These are phyloP conservation scores for Notamacropus eugenii DNA, from an alignment of 2,797 vertebrate species.

Conservation along the genomic window DNA sequence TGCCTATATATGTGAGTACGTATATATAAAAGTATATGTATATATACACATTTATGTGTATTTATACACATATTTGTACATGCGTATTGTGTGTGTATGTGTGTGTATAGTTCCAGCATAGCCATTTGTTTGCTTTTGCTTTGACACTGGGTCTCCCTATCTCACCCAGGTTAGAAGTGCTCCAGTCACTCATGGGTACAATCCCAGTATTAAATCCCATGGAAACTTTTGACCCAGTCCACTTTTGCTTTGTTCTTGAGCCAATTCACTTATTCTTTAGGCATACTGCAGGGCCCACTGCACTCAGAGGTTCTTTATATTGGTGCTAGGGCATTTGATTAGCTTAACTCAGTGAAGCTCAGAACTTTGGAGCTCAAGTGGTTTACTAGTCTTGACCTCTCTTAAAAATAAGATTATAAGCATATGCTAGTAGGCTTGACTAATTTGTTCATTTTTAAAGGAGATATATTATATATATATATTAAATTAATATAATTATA, in stretches of 20 bases:
- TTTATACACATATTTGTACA: too few species aligned
- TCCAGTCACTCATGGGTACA: neutral
- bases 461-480: too few species aligned
- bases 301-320: neutral
- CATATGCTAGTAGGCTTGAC: neutral
- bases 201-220: neutral
- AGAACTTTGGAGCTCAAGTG: neutral
- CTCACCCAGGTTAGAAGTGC: neutral
- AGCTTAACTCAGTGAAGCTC: neutral
- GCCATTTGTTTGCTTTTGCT: neutral
- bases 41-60: too few species aligned
- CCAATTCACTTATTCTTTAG: neutral
- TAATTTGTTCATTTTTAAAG: neutral
- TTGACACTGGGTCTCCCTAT: neutral
- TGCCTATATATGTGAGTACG: too few species aligned
- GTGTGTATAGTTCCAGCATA: too few species aligned
- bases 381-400: neutral
- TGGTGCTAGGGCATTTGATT: neutral
- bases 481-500: neutral
- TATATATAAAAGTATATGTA: too few species aligned
- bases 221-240: neutral
- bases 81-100: too few species aligned
- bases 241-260: neutral
- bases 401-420: neutral
- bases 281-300: accelerated